These are phyloP conservation scores for Gambusia affinis DNA, from an alignment of 2,113 vertebrate species.

Conservation along the genomic window DNA sequence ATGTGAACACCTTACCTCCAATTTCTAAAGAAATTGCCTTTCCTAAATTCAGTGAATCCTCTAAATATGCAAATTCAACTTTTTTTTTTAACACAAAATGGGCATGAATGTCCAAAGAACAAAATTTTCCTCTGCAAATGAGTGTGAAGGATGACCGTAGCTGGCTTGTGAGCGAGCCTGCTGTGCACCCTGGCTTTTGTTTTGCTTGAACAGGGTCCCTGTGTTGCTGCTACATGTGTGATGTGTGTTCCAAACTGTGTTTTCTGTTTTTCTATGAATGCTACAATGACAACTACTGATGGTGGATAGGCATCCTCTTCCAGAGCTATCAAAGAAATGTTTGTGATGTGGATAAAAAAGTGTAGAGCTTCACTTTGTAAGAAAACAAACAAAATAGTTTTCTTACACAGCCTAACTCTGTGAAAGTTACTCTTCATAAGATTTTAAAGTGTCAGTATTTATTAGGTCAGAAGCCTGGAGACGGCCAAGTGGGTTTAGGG, in stretches of 20 bases:
- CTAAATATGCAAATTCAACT: too few species aligned
- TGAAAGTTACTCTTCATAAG: too few species aligned
- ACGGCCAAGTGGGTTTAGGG: too few species aligned
- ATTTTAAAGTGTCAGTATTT: too few species aligned
- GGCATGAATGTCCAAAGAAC: not conserved
- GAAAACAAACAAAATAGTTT: too few species aligned
- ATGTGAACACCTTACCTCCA: not conserved
- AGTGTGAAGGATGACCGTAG: not conserved
- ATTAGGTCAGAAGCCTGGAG: too few species aligned
- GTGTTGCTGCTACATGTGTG: not conserved
- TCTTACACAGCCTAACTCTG: too few species aligned
- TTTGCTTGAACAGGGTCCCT: not conserved
- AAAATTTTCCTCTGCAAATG: not conserved
- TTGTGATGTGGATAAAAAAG: not conserved
- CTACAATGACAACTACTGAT: not conserved
- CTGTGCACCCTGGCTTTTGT: not conserved
- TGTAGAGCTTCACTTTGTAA: not conserved
- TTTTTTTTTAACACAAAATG: not conserved
- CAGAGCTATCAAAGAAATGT: not conserved
- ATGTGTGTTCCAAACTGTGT: not conserved
- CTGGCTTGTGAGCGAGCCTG: not conserved
- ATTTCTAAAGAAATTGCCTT: not conserved
- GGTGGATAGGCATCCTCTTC: not conserved
- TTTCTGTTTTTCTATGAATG: not conserved
- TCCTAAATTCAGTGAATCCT: not conserved